Percentiles rank a stretch among this genome's conserved stretches.
Conservation (phyloP, 2,113 vertebrate genomes). For the Rhombomys opimus region DNA sequence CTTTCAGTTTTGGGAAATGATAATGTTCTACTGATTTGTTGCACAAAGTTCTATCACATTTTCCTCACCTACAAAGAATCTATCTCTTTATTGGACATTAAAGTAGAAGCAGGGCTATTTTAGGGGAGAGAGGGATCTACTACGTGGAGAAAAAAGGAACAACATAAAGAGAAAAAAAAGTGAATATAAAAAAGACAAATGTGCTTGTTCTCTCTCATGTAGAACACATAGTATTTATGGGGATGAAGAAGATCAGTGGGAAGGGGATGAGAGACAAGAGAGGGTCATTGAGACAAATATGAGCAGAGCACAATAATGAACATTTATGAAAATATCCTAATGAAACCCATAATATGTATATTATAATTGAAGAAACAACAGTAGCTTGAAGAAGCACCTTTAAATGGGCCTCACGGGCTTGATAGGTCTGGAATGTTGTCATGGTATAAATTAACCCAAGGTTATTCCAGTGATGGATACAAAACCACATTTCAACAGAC, state of each 20-base stretch:
- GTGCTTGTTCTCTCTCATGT: background rate
- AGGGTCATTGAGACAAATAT: background rate
- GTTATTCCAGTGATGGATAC: background rate
- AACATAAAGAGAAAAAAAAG: background rate
- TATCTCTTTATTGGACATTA: background rate
- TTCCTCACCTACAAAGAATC: background rate
- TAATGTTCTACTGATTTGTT: background rate
- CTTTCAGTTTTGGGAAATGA: slow-evolving; percentile 9
- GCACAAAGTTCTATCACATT: background rate
- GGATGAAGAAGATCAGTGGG: background rate
- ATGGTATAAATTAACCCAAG: background rate
- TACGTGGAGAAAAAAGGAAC: no score
- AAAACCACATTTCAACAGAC: background rate
- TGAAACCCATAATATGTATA: background rate
- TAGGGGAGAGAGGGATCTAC: background rate
- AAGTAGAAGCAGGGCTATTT: background rate
- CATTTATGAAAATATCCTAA: background rate
- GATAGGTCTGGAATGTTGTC: background rate
- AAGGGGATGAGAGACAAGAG: background rate
- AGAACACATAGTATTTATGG: background rate
- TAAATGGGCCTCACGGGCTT: background rate
- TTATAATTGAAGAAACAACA: background rate
- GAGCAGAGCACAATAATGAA: background rate
- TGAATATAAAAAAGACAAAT: background rate
- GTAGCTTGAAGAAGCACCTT: background rate